Evolutionary conservation across 2,113 vertebrate species (phyloP).

Genomic region (Dicaeum eximium): DNA sequence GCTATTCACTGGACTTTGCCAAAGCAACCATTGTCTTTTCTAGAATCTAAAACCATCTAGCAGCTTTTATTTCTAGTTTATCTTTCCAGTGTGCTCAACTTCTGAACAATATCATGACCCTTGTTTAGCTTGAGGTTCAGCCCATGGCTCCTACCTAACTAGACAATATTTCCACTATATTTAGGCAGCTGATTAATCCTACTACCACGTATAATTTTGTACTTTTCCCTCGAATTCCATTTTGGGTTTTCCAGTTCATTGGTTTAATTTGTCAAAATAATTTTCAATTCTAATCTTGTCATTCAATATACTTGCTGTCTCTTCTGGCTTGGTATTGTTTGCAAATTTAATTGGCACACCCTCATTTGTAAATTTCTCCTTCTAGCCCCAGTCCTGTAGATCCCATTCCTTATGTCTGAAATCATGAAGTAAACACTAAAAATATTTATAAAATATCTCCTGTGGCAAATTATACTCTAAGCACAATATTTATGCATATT

Average conservation of each 20-base stretch:
- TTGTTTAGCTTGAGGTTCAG: neutral
- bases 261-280: neutral
- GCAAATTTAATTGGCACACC: neutral
- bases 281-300: neutral
- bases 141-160: neutral
- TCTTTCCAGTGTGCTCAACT: neutral
- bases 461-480: neutral
- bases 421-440: neutral
- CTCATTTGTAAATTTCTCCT: neutral
- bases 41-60: neutral
- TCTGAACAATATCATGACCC: neutral
- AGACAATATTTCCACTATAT: neutral
- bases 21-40: neutral
- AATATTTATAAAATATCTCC: neutral
- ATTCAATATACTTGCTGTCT: neutral
- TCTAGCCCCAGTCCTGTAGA: neutral
- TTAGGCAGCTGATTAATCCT: neutral
- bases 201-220: neutral
- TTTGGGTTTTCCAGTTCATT: neutral
- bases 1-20: neutral
- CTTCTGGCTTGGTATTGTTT: neutral
- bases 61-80: neutral
- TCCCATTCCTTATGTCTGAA: neutral
- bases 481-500: neutral
- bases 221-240: neutral